phyloP scores from a whole-genome alignment of 2,797 vertebrate species.

The Urosaurus nigricauda region DNA sequence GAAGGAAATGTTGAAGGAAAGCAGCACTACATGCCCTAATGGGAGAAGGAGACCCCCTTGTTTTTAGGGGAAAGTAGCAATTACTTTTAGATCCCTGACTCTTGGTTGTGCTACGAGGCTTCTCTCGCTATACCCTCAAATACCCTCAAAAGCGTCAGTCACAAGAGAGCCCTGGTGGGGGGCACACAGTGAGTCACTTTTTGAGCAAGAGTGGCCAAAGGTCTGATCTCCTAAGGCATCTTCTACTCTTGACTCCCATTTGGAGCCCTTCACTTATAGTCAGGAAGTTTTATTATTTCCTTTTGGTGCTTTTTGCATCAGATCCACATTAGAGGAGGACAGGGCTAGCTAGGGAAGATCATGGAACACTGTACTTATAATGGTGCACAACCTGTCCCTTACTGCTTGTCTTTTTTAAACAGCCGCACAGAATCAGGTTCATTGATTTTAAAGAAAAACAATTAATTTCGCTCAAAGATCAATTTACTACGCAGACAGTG shows the following conservation, averaged over 20 bases:
- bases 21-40: background rate
- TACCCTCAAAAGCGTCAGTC: background rate
- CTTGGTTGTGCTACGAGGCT: background rate
- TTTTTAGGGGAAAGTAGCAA: background rate
- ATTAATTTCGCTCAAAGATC: background rate
- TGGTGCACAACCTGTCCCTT: background rate
- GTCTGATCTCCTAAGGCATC: background rate
- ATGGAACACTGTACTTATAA: background rate
- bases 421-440: background rate
- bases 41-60: background rate
- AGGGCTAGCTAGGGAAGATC: too few relatives aligned
- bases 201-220: background rate
- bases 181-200: background rate
- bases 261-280: background rate
- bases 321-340: background rate
- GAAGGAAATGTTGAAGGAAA: background rate
- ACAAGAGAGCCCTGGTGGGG: background rate
- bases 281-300: background rate
- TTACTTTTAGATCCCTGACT: background rate
- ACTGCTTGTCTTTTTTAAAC: background rate
- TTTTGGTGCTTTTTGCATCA: background rate
- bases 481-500: background rate
- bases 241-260: background rate
- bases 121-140: background rate
- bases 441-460: conserved; percentile 32